Conservation (phyloP, 2,888 invertebrate genomes). For the Drosophila phalerata region DNA sequence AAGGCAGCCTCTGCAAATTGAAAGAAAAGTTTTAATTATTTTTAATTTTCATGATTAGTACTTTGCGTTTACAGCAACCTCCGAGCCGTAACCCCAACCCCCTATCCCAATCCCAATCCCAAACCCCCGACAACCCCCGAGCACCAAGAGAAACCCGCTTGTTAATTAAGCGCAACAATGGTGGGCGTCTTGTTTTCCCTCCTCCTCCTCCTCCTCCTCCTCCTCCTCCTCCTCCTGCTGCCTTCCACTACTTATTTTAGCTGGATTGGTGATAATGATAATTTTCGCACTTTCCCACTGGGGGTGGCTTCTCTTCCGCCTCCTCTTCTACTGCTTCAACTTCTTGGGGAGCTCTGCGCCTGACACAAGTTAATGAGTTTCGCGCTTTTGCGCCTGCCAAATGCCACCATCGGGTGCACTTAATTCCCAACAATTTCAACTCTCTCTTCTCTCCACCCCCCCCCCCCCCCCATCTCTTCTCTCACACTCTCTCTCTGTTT, state of each 20-base stretch:
- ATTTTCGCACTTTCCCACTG: constrained; percentile 79
- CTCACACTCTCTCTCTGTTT: constrained; percentile 11
- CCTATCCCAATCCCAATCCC: background rate
- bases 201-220: background rate
- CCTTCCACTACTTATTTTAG: constrained; percentile 43
- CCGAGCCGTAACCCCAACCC: no score
- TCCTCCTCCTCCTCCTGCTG: background rate
- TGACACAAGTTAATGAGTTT: constrained; percentile 81
- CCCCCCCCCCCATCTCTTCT: constrained; percentile 3
- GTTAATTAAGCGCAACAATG: constrained; percentile 84
- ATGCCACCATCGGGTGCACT: constrained; percentile 82
- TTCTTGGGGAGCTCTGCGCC: constrained; percentile 54
- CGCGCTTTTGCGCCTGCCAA: constrained; percentile 75
- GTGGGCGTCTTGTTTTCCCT: constrained; percentile 45
- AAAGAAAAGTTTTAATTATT: constrained; percentile 83
- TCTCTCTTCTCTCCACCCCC: constrained; percentile 16
- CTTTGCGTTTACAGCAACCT: constrained; percentile 73
- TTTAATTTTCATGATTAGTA: constrained; percentile 84
- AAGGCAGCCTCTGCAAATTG: constrained; percentile 58
- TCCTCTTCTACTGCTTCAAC: background rate
- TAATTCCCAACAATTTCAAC: constrained; percentile 47
- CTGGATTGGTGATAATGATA: constrained; percentile 81
- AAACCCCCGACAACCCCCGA: background rate
- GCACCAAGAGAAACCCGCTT: constrained; percentile 42
- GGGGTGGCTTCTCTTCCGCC: constrained; percentile 2